phyloP scores from a whole-genome alignment of 2,888 invertebrate species.

The Meliscaeva auricollis region DNA sequence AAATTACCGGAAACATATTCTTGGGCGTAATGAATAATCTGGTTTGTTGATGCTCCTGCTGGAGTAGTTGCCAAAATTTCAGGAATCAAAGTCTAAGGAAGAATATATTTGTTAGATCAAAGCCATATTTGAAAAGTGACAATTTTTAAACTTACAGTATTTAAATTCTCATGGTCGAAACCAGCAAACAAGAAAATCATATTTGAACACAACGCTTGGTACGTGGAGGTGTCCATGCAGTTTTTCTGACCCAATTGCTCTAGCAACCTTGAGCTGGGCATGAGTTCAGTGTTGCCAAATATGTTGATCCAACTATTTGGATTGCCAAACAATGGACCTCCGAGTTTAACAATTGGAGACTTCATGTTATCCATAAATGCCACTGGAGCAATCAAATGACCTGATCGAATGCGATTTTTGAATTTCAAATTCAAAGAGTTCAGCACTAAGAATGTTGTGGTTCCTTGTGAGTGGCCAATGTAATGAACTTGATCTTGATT shows the following conservation, averaged over 20 bases:
- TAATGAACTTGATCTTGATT: slow-evolving; percentile 85
- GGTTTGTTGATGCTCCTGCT: slow-evolving; percentile 80
- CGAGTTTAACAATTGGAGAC: slow-evolving; percentile 82
- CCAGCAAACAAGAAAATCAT: slow-evolving; percentile 79
- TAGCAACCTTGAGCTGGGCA: slow-evolving; percentile 78
- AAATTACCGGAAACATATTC: slow-evolving; percentile 78
- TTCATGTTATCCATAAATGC: slow-evolving; percentile 87
- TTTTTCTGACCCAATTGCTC: slow-evolving; percentile 78
- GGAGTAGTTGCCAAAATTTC: slow-evolving; percentile 80
- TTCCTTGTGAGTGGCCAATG: slow-evolving; percentile 96
- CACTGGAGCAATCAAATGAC: slow-evolving; percentile 87
- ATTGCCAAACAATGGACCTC: slow-evolving; percentile 81
- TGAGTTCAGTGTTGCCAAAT: slow-evolving; percentile 85
- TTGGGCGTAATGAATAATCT: slow-evolving; percentile 80
- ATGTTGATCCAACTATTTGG: slow-evolving; percentile 77
- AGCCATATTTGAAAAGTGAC: background rate
- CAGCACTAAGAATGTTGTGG: slow-evolving; percentile 90
- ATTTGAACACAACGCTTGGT: slow-evolving; percentile 77
- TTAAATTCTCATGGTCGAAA: slow-evolving; percentile 77
- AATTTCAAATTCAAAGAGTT: slow-evolving; percentile 86
- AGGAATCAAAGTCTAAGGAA: slow-evolving; percentile 78
- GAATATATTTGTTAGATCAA: background rate
- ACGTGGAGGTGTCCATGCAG: slow-evolving; percentile 78
- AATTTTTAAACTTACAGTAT: slow-evolving; percentile 74
- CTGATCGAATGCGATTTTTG: slow-evolving; percentile 85